phyloP scores from a whole-genome alignment of 2,797 vertebrate genomes.

The Sebastiscus albofasciatus region DNA sequence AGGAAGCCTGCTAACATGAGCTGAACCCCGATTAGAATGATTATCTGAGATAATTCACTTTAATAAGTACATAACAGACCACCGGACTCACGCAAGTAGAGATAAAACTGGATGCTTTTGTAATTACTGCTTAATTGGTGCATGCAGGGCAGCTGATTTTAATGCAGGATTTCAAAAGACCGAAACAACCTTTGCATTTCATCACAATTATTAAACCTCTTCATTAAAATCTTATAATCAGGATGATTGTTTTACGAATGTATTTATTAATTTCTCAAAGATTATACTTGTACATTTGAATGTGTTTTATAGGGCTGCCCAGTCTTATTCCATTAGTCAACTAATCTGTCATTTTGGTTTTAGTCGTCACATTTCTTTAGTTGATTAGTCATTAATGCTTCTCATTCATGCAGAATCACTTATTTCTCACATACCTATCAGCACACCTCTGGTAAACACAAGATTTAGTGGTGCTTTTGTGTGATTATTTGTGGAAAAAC shows the following conservation, averaged over 20 bases:
- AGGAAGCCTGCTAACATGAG: constrained; percentile 80
- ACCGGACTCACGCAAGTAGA: constrained; percentile 66
- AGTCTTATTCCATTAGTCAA: no score
- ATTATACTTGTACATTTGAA: background rate
- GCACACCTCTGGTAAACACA: no score
- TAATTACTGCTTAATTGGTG: constrained; percentile 74
- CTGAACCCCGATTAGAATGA: constrained; percentile 80
- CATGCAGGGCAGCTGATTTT: constrained; percentile 65
- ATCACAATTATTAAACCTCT: constrained; percentile 26
- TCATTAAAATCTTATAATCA: constrained; percentile 28
- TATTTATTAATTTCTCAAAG: background rate
- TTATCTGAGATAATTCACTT: constrained; percentile 81
- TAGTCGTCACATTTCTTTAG: no score
- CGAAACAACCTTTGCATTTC: constrained; percentile 46
- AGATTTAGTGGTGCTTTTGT: no score
- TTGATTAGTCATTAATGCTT: no score
- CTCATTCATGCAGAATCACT: no score
- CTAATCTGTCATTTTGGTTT: no score
- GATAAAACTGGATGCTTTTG: constrained; percentile 71
- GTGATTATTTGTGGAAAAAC: no score
- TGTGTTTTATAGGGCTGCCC: background rate
- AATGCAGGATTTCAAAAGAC: constrained; percentile 45
- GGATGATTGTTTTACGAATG: background rate
- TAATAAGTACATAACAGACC: constrained; percentile 79
- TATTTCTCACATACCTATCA: no score